Percentiles rank a stretch among this genome's conserved stretches.
These are phyloP conservation scores for Rhorus exstirpatorius DNA, from an alignment of 2,888 invertebrate species.

Conservation along the genomic window DNA sequence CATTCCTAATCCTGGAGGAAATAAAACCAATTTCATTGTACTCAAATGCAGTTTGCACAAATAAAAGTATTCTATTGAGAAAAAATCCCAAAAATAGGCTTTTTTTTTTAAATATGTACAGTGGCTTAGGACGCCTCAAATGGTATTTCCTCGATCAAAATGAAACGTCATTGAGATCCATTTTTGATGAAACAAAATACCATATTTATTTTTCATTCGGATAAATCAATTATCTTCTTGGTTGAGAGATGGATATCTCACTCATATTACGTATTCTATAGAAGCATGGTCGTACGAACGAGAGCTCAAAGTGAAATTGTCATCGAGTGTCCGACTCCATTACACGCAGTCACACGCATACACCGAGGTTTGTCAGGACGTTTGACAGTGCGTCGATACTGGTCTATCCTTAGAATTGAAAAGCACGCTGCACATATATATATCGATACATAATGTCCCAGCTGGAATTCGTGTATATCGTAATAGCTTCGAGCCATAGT, in stretches of 20 bases:
- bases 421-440: not conserved
- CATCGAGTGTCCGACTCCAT: constrained; percentile 21
- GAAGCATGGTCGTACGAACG: constrained; percentile 43
- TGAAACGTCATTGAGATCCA: not conserved
- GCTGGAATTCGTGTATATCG: constrained; percentile 29
- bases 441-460: not conserved
- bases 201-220: not conserved
- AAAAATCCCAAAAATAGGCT: too few relatives aligned
- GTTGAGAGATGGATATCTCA: not conserved
- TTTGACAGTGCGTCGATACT: constrained; percentile 26
- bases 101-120: too few relatives aligned
- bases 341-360: constrained; percentile 29
- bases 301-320: constrained; percentile 36
- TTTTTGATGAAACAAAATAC: not conserved
- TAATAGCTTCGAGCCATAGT: constrained; percentile 16
- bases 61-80: too few relatives aligned
- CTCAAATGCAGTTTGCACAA: too few relatives aligned
- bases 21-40: not conserved
- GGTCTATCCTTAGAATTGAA: constrained; percentile 48
- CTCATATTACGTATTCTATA: constrained; percentile 40
- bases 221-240: not conserved
- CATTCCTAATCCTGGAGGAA: not conserved
- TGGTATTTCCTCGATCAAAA: not conserved
- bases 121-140: too few relatives aligned
- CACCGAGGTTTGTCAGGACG: constrained; percentile 1